Evolutionary conservation across 2,797 vertebrate species (phyloP), one percentile per base, ranked within the genome.

Genomic region (Betta splendens): DNA sequence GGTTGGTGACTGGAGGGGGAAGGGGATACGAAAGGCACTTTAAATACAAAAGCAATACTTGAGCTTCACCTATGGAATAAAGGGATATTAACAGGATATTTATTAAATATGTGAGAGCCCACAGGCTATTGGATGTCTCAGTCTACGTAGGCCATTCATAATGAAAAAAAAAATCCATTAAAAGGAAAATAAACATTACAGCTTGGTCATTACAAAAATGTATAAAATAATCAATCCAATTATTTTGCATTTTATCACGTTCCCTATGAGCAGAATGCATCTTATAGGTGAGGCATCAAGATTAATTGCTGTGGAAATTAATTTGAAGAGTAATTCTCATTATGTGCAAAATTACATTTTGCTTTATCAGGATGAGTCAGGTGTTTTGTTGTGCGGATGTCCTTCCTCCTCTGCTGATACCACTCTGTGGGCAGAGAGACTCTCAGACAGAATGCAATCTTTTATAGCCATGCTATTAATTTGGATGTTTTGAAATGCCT

Each of bases 241-340:
- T 89, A 87, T 77, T 83, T 84, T 81, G 55, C 70, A 77, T 85
- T 88, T 90, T 87, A 90, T 90, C 80, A 81, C 86, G 79, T 74
- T 73, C 46, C 75, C 61, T 77, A 83, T 85, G 74, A 79, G 79
- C 61, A 54, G 69, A 72, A 72, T 59, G 66, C 50, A 66, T 79
- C 75, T 74, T 79, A 76, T 79, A 85, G 80, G 80, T 80, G 72
- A 81, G 60, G 61, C 79, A 77, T 85, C 68, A 85, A 83, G 81
- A 90, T 87, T 88, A 84, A 87, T 85, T 84, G 80, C 70, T 72
- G 77, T 73, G 80, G 74, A 88, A 89, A 91, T 88, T 82, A 85
- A 92, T 91, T 90, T 84, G 50, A 59, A 81, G 79, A 86, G 69
- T 83, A 87, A 88, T 84, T 88, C 58, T 85, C 77, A 78, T 85